These are phyloP conservation scores for Spatulosminthurus flaviceps DNA, from an alignment of 2,888 invertebrate species.

Conservation along the genomic window DNA sequence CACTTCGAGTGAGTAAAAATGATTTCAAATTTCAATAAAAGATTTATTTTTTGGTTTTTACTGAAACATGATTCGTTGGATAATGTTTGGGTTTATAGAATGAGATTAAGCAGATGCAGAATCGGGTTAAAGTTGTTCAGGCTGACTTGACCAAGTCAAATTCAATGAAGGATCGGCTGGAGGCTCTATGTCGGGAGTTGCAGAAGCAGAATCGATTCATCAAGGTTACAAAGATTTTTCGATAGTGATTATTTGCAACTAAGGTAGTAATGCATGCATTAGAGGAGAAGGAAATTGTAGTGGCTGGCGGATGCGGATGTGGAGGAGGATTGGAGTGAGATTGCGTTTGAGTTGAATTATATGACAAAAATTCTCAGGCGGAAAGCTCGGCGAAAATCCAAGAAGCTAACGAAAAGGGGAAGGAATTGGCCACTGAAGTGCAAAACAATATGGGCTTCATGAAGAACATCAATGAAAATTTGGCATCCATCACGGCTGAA, in stretches of 20 bases:
- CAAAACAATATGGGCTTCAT: conserved; percentile 64
- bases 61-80: no score
- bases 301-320: no score
- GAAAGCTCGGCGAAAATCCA: conserved; percentile 62
- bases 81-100: conserved; percentile 48
- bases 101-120: conserved; percentile 61
- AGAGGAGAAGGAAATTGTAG: no score
- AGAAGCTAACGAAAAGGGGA: conserved; percentile 63
- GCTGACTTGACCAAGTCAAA: conserved; percentile 59
- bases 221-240: no score
- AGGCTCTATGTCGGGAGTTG: conserved; percentile 62
- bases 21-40: background rate
- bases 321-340: no score
- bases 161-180: conserved; percentile 59
- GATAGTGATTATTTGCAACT: no score
- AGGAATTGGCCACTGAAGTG: conserved; percentile 61
- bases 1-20: conserved; percentile 52
- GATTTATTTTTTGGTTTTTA: no score
- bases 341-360: no score
- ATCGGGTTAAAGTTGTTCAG: conserved; percentile 57
- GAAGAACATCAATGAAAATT: conserved; percentile 63
- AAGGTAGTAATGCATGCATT: no score
- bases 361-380: no score
- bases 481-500: conserved; percentile 62
- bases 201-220: conserved; percentile 63